These are phyloP conservation scores for Carcina quercana DNA, from an alignment of 2,888 invertebrate genomes.

Conservation along the genomic window DNA sequence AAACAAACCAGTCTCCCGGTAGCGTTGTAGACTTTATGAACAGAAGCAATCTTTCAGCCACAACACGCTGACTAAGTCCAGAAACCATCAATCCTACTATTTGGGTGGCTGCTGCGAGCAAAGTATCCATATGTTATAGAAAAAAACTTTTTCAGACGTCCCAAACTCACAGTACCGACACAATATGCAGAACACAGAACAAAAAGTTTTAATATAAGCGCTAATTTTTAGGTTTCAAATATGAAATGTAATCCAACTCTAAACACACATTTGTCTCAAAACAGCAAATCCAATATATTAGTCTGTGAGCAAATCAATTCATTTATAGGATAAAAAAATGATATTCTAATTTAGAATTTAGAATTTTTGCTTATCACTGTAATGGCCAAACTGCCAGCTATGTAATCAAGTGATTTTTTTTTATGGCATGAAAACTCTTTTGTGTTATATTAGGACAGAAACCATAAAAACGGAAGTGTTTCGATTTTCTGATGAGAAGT, in stretches of 20 bases:
- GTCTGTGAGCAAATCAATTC: too few relatives aligned
- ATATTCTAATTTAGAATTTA: not conserved
- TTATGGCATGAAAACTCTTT: not conserved
- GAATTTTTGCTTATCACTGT: not conserved
- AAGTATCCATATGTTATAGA: conserved; percentile 1
- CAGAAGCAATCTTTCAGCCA: conserved; percentile 1
- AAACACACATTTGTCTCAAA: not conserved
- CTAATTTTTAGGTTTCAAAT: not conserved
- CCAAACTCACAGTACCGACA: not conserved
- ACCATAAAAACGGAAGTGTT: not conserved
- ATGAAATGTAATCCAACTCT: not conserved
- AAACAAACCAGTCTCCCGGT: too few relatives aligned
- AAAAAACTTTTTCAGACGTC: not conserved
- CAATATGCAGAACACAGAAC: too few relatives aligned
- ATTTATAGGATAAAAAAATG: too few relatives aligned
- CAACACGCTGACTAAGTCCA: conserved; percentile 9
- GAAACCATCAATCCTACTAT: conserved; percentile 7
- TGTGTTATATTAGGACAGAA: not conserved
- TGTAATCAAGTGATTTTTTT: not conserved
- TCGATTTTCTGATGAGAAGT: too few relatives aligned
- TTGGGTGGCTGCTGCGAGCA: conserved; percentile 6
- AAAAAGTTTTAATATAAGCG: too few relatives aligned
- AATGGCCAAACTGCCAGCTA: not conserved
- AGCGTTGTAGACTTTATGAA: not conserved
- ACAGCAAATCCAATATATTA: too few relatives aligned